phyloP scores from a whole-genome alignment of 2,888 invertebrate species.

The Leptarthrus brevirostris region DNA sequence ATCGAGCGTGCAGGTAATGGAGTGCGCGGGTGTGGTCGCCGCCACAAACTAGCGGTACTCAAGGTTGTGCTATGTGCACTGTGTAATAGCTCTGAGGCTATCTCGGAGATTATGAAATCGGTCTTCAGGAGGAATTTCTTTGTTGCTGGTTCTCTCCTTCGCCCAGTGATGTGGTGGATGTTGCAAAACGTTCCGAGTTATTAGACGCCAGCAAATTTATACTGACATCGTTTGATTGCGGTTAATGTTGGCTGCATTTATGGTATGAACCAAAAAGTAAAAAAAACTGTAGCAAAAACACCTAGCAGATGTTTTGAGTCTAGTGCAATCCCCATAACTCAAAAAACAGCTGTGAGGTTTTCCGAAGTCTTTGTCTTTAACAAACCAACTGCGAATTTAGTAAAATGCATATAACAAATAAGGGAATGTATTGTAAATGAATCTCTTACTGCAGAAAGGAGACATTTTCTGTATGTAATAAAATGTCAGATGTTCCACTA shows the following conservation, averaged over 20 bases:
- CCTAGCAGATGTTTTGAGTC: constrained; percentile 40
- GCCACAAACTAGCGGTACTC: constrained; percentile 63
- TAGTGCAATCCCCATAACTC: constrained; percentile 20
- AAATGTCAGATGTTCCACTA: too few relatives aligned
- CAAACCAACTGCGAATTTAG: too few relatives aligned
- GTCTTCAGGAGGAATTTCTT: constrained; percentile 59
- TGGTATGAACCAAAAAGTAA: constrained; percentile 31
- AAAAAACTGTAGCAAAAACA: constrained; percentile 43
- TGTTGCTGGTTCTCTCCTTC: constrained; percentile 54
- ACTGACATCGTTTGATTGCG: constrained; percentile 54
- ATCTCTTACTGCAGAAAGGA: too few relatives aligned
- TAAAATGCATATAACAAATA: too few relatives aligned
- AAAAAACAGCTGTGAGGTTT: not conserved
- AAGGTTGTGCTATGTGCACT: constrained; percentile 61
- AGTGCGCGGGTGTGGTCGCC: constrained; percentile 68
- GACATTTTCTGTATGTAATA: too few relatives aligned
- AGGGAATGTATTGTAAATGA: too few relatives aligned
- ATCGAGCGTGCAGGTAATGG: constrained; percentile 61
- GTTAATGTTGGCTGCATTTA: constrained; percentile 49
- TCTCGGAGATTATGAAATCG: constrained; percentile 57
- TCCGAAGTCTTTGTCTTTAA: too few relatives aligned
- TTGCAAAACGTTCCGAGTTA: constrained; percentile 53
- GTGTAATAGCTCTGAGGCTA: constrained; percentile 53
- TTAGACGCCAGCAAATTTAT: constrained; percentile 55
- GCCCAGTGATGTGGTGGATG: constrained; percentile 48